Evolutionary conservation across 2,888 invertebrate genomes (phyloP).

Genomic region (Orthosia gracilis): DNA sequence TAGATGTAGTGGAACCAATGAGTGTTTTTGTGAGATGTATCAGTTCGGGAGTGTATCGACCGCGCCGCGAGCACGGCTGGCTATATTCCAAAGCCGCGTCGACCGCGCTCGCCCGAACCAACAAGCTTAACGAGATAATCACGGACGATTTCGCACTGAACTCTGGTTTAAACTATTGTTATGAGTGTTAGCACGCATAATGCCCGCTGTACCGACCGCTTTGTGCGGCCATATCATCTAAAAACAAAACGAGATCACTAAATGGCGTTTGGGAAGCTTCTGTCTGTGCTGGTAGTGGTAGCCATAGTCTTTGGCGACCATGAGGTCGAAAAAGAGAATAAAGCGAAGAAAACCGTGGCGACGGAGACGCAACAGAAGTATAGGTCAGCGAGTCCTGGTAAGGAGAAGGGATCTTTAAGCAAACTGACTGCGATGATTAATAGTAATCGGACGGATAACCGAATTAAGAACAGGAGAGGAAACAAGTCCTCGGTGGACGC

Average conservation of each 20-base stretch:
- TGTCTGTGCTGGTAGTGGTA: constrained; percentile 78
- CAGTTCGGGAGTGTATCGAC: constrained; percentile 75
- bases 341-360: constrained; percentile 87
- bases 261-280: constrained; percentile 84
- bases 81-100: constrained; percentile 75
- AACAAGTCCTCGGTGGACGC: constrained; percentile 78
- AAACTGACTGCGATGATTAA: constrained; percentile 81
- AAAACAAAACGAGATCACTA: constrained; percentile 76
- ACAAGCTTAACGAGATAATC: constrained; percentile 76
- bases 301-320: constrained; percentile 79
- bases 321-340: constrained; percentile 84
- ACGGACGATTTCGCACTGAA: constrained; percentile 66
- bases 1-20: constrained; percentile 55
- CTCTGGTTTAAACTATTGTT: constrained; percentile 76
- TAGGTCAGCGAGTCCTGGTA: constrained; percentile 79
- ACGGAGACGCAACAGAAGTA: constrained; percentile 84
- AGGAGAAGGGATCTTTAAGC: constrained; percentile 80
- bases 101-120: constrained; percentile 63
- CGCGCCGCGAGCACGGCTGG: constrained; percentile 74
- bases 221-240: constrained; percentile 74
- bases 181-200: constrained; percentile 78
- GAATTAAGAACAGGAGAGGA: constrained; percentile 68
- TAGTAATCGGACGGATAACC: constrained; percentile 79
- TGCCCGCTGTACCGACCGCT: constrained; percentile 74
- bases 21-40: constrained; percentile 63